phyloP scores from a whole-genome alignment of 2,113 vertebrate species.

The Pontoporia blainvillei region DNA sequence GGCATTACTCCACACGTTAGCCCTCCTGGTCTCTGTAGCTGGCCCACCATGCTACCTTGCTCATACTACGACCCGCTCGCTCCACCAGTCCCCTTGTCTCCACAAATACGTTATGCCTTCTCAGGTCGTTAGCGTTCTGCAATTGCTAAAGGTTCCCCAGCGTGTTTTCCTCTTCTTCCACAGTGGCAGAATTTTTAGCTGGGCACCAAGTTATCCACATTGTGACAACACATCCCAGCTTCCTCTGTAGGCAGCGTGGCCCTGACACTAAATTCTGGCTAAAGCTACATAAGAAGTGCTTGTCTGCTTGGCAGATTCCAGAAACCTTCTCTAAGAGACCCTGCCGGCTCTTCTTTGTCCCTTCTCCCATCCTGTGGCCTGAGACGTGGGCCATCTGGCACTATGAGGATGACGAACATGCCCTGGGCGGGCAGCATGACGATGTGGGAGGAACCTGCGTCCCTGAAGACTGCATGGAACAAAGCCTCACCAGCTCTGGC shows the following conservation, averaged over 20 bases:
- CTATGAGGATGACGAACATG: no score
- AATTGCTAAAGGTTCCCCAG: neutral
- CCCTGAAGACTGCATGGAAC: neutral
- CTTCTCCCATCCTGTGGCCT: neutral
- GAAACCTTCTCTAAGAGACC: neutral
- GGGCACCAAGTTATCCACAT: neutral
- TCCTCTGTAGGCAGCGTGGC: neutral
- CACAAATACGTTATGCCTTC: neutral
- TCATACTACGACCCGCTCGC: neutral
- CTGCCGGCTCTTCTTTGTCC: neutral
- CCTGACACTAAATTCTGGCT: neutral
- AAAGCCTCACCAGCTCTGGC: neutral
- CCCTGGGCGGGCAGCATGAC: neutral
- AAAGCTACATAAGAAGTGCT: neutral
- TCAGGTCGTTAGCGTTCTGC: neutral
- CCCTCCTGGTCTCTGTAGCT: neutral
- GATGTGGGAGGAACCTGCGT: neutral
- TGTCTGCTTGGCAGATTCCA: neutral
- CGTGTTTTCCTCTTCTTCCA: neutral
- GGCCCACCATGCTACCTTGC: rapidly evolving
- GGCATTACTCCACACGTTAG: neutral
- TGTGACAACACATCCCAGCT: neutral
- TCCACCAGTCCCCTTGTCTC: neutral
- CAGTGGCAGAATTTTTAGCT: neutral
- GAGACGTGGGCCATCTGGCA: neutral